Percentiles rank a stretch among this genome's conserved stretches.
These are phyloP conservation scores for Tachina fera DNA, from an alignment of 2,888 invertebrate genomes.

Conservation along the genomic window DNA sequence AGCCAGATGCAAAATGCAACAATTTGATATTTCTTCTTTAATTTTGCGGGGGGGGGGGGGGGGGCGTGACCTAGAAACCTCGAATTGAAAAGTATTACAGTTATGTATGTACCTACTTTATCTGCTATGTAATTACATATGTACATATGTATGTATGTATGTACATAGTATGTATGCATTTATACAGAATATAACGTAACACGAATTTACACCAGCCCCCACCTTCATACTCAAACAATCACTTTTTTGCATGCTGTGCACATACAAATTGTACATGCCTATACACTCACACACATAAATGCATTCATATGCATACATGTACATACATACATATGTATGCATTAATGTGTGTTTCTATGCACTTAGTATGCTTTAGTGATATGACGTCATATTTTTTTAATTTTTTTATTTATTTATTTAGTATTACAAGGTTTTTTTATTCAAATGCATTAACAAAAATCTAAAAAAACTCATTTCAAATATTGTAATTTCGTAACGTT, in stretches of 20 bases:
- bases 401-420: conserved; percentile 47
- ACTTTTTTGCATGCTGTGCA: neutral
- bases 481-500: conserved; percentile 65
- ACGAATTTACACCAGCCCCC: conserved; percentile 45
- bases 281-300: conserved; percentile 4
- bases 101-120: neutral
- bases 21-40: conserved; percentile 23
- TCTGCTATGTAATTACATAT: neutral
- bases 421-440: conserved; percentile 62
- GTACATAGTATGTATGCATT: neutral
- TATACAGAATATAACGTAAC: neutral
- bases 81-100: conserved; percentile 30
- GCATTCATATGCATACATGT: neutral
- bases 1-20: conserved; percentile 59
- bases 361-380: conserved; percentile 22
- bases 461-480: conserved; percentile 62
- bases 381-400: conserved; percentile 64
- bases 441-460: conserved; percentile 62
- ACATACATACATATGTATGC: neutral
- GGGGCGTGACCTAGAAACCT: conserved; percentile 69
- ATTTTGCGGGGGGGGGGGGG: conserved; percentile 53
- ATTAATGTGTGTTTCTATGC: neutral
- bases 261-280: neutral
- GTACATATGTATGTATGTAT: neutral
- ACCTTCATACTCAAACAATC: conserved; percentile 10